Percentiles rank a stretch among this genome's conserved stretches.
phyloP scores from a whole-genome alignment of 2,113 vertebrate genomes.

The Butastur rufipennis region DNA sequence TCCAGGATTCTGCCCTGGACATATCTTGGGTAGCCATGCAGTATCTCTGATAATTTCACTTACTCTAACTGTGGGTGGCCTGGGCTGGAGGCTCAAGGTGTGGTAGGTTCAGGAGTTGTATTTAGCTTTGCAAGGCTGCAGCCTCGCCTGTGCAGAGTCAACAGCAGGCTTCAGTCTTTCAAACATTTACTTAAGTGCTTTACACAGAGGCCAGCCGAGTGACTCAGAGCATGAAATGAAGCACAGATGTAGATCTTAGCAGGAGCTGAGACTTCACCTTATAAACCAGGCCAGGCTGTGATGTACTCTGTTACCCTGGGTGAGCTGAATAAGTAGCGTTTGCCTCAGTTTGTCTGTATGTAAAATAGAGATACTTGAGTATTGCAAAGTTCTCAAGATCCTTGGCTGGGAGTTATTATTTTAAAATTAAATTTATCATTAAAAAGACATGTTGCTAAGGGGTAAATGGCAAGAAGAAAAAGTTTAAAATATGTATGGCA shows the following conservation, averaged over 20 bases:
- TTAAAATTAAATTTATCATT: background rate
- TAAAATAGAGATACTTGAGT: background rate
- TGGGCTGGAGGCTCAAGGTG: background rate
- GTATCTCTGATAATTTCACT: background rate
- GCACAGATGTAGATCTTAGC: background rate
- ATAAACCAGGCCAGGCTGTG: background rate
- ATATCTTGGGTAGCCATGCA: background rate
- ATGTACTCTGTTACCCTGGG: background rate
- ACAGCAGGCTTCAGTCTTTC: background rate
- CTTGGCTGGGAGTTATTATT: background rate
- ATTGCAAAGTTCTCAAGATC: background rate
- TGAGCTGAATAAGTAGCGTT: background rate
- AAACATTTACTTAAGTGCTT: conserved; percentile 15
- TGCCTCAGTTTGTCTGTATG: background rate
- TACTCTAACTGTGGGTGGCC: background rate
- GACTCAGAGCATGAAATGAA: conserved; percentile 6
- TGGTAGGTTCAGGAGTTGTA: background rate
- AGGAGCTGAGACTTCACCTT: background rate
- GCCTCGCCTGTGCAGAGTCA: conserved; percentile 9
- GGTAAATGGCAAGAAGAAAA: background rate
- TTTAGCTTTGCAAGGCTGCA: background rate
- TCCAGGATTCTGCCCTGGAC: background rate
- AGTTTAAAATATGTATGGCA: background rate
- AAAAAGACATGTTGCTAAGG: background rate
- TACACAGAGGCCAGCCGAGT: background rate